phyloP scores from a whole-genome alignment of 2,888 invertebrate species.

The Pterostichus niger region DNA sequence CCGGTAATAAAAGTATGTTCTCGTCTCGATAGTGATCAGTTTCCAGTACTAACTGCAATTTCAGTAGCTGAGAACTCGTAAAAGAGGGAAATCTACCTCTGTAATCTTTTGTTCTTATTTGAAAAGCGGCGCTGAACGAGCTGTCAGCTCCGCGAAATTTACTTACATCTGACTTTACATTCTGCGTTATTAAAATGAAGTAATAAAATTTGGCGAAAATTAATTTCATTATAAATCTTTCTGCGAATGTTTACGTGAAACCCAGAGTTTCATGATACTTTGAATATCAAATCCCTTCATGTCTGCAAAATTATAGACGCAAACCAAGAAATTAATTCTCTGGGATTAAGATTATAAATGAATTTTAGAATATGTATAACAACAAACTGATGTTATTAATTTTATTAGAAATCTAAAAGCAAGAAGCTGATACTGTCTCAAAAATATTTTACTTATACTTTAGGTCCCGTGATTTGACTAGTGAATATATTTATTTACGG shows the following conservation, averaged over 20 bases:
- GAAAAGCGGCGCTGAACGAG: neutral
- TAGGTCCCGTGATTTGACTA: no score
- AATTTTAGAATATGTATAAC: no score
- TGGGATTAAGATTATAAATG: no score
- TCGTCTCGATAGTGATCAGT: neutral
- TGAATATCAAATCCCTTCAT: neutral
- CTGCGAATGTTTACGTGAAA: neutral
- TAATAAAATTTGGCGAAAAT: constrained; percentile 38
- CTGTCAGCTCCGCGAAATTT: constrained; percentile 3
- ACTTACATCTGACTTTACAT: constrained; percentile 20
- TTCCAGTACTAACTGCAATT: neutral
- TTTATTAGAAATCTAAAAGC: no score
- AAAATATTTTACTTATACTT: no score
- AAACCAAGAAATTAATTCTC: no score
- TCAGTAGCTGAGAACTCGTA: neutral
- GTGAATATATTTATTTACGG: no score
- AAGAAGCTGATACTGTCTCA: no score
- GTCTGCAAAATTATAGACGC: no score
- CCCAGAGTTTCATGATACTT: neutral
- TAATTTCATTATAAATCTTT: constrained; percentile 41
- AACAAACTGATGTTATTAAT: no score
- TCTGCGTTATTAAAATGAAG: constrained; percentile 10
- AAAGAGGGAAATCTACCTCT: neutral
- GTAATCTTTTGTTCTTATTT: constrained; percentile 3
- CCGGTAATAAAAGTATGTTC: neutral